Evolutionary conservation across 2,113 vertebrate species (phyloP).

Genomic region (Gymnarchus niloticus): DNA sequence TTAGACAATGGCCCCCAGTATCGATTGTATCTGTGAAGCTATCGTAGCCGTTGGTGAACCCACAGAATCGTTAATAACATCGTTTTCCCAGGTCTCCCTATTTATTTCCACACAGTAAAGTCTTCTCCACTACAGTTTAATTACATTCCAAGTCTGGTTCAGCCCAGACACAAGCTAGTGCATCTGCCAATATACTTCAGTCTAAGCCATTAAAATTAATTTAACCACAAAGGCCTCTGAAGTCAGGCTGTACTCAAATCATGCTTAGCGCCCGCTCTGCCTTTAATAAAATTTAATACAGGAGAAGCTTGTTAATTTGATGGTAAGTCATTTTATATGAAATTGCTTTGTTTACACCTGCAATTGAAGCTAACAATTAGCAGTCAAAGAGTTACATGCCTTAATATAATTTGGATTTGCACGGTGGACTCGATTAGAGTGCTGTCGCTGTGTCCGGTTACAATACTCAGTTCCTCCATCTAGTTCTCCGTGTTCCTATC

Average conservation of each 20-base stretch:
- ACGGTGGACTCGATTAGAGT: neutral
- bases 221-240: neutral
- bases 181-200: neutral
- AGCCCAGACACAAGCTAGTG: neutral
- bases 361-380: neutral
- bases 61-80: neutral
- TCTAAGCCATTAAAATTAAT: neutral
- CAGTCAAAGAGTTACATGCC: neutral
- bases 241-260: neutral
- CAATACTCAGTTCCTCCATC: neutral
- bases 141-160: neutral
- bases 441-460: neutral
- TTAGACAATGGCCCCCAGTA: neutral
- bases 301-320: neutral
- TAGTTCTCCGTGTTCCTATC: neutral
- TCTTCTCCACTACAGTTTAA: neutral
- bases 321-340: neutral
- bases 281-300: neutral
- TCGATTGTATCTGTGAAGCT: neutral
- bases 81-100: neutral
- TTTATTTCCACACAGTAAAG: neutral
- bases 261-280: neutral
- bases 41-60: neutral
- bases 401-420: neutral
- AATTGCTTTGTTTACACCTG: neutral